These are phyloP conservation scores for Pelvicachromis taeniatus DNA, from an alignment of 2,113 vertebrate genomes.

Conservation along the genomic window DNA sequence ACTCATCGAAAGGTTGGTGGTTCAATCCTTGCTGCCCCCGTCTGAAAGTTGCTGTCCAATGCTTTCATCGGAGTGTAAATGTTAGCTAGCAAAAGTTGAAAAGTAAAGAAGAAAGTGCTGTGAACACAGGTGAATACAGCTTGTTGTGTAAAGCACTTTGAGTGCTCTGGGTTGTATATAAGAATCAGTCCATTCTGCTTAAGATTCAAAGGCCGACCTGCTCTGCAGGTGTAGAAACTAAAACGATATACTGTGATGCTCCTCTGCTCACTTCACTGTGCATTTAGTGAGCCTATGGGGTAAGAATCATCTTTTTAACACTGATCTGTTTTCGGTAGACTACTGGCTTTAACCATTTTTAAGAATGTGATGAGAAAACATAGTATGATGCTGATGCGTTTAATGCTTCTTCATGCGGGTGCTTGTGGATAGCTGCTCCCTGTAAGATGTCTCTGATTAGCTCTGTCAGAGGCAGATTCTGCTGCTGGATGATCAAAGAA, in stretches of 20 bases:
- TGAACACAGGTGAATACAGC: neutral
- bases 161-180: neutral
- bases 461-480: conserved; percentile 18
- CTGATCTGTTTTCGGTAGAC: neutral
- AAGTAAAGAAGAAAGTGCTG: neutral
- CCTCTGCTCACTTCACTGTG: neutral
- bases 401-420: neutral
- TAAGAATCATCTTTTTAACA: neutral
- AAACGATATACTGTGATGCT: neutral
- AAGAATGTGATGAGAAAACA: neutral
- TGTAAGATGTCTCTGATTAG: conserved; percentile 4
- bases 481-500: conserved; percentile 35
- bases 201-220: no score
- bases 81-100: neutral
- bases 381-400: neutral
- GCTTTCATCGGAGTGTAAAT: neutral
- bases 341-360: neutral
- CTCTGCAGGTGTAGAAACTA: neutral
- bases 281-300: neutral
- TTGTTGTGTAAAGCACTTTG: neutral
- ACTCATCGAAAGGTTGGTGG: neutral
- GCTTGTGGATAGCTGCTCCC: neutral
- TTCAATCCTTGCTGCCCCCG: fast-evolving
- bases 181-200: neutral
- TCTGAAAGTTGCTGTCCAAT: neutral